phyloP scores from a whole-genome alignment of 2,888 invertebrate genomes.

The Temnothorax unifasciatus region DNA sequence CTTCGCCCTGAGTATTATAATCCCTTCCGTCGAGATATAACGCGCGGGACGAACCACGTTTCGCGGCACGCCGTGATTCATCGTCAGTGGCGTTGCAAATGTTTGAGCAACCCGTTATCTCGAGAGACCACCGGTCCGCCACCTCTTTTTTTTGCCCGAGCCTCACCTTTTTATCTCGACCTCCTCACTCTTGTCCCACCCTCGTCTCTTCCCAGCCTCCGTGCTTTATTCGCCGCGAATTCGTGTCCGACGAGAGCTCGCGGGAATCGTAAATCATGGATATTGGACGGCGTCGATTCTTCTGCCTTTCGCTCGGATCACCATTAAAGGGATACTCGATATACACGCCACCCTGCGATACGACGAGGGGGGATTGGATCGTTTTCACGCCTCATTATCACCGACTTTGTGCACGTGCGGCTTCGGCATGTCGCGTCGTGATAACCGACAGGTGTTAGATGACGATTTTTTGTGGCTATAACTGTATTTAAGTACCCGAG shows the following conservation, averaged over 20 bases:
- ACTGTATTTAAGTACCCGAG: not conserved
- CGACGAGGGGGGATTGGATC: slow-evolving; percentile 53
- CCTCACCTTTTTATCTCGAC: slow-evolving; percentile 23
- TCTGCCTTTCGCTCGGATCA: slow-evolving; percentile 42
- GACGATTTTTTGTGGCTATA: not conserved
- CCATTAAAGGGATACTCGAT: slow-evolving; percentile 69
- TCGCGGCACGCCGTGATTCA: slow-evolving; percentile 42
- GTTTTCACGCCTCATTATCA: slow-evolving; percentile 68
- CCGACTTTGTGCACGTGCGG: slow-evolving; percentile 24
- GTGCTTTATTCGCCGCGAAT: slow-evolving; percentile 31
- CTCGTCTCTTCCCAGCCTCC: not conserved
- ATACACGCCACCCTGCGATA: slow-evolving; percentile 40
- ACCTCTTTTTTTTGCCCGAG: slow-evolving; percentile 12
- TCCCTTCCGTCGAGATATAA: slow-evolving; percentile 19
- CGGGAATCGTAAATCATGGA: slow-evolving; percentile 59
- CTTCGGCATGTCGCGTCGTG: not conserved
- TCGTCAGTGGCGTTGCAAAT: slow-evolving; percentile 40
- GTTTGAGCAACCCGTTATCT: slow-evolving; percentile 51
- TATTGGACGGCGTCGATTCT: slow-evolving; percentile 62
- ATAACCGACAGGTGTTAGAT: slow-evolving; percentile 3
- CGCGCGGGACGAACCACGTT: not conserved
- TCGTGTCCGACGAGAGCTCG: slow-evolving; percentile 24
- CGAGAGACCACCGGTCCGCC: slow-evolving; percentile 36
- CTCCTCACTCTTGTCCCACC: not conserved
- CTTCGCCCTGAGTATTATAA: slow-evolving; percentile 34